Evolutionary conservation across 2,888 invertebrate genomes (phyloP), one percentile per base, ranked within the genome.

Genomic region (Acanthosepion lycidas): DNA sequence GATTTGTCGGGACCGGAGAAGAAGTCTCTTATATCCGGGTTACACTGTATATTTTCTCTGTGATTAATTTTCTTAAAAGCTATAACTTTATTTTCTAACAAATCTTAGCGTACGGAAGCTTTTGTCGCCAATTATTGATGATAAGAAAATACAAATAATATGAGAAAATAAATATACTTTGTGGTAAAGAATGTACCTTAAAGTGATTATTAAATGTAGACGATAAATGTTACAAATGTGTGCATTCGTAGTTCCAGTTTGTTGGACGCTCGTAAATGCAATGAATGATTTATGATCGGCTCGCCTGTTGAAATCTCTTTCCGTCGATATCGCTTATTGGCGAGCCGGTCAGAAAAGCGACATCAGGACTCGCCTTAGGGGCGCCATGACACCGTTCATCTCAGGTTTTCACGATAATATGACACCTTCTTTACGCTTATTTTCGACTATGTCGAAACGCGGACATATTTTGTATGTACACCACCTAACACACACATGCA

Each of bases 301-400:
- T 78, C 78, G 78, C 78, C 78, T 78, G 78, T n/a, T 78, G 78
- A 78, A 33, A 78, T 33, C n/a, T 78, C n/a, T n/a, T 78, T 18
- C n/a, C 12, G n/a, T 33, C n/a, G 5, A n/a, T n/a, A n/a, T 78
- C n/a, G 6, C 78, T n/a, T n/a, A 9, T 28, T 78, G 78, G 28
- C 78, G 78, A 78, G 78, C n/a, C 9, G n/a, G n/a, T n/a, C 12
- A 23, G 78, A 12, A n/a, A 78, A 78, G 78, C 78, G 78, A 33
- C 78, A 18, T 15, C n/a, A n/a, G 9, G 78, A n/a, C 78, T 78
- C 78, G 78, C 78, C 78, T n/a, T n/a, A 15, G n/a, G 18, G 78
- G 33, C 78, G 78, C 78, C 78, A 78, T 78, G n/a, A 78, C 78
- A 78, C n/a, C 78, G n/a, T 33, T 78, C 78, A 78, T n/a, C 78